A percentile compares a stretch with the other conserved stretches of the same genome.
These are phyloP conservation scores for Prionailurus viverrinus DNA, from an alignment of 2,113 vertebrate genomes.

Conservation along the genomic window DNA sequence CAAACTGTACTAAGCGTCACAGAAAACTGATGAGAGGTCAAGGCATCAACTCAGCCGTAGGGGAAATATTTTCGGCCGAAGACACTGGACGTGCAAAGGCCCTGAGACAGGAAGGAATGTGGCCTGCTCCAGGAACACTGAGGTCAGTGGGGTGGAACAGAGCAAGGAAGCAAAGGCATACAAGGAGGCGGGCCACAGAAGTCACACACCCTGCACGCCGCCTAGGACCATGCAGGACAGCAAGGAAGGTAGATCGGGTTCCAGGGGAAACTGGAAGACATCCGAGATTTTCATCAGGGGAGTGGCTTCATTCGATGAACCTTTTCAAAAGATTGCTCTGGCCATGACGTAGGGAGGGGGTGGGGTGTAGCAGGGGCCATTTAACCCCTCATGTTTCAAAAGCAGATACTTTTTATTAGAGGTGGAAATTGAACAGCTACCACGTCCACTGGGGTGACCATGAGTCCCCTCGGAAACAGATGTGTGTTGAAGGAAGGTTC, in stretches of 20 bases:
- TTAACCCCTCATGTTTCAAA: neutral
- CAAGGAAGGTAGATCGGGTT: neutral
- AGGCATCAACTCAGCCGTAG: neutral
- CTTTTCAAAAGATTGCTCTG: neutral
- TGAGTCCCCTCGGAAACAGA: neutral
- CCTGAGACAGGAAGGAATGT: neutral
- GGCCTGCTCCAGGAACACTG: neutral
- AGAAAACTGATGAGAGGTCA: neutral
- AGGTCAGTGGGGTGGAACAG: neutral
- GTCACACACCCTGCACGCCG: accelerated
- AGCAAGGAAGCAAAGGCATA: neutral
- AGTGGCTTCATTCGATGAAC: neutral
- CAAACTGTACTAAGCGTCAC: neutral
- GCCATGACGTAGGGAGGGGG: no score
- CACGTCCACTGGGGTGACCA: neutral
- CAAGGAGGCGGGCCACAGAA: accelerated
- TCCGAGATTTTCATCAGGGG: neutral
- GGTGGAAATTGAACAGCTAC: neutral
- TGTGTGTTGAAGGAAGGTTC: no score
- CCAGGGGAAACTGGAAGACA: neutral
- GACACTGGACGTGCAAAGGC: neutral
- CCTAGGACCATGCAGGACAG: accelerated
- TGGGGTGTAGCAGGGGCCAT: no score
- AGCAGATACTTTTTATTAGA: neutral
- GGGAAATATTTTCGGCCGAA: neutral